These are phyloP conservation scores for Cryptocheilus praepositus DNA, from an alignment of 2,888 invertebrate species.

Conservation along the genomic window DNA sequence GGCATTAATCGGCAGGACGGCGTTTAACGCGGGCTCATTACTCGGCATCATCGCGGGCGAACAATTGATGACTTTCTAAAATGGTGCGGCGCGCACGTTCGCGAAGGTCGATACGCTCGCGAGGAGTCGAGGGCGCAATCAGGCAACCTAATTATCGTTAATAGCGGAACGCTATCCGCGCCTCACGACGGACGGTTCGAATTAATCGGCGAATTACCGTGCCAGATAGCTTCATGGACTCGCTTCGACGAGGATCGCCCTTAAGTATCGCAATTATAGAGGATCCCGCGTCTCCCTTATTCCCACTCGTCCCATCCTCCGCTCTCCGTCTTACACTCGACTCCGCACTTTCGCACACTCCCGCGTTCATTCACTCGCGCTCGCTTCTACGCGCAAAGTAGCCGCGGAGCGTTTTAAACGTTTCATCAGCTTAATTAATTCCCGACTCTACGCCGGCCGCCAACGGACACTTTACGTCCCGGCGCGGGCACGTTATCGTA, in stretches of 20 bases:
- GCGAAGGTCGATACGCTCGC: constrained; percentile 17
- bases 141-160: constrained; percentile 48
- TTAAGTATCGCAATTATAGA: constrained; percentile 55
- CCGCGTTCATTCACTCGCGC: not conserved
- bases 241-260: constrained; percentile 36
- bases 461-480: too few species aligned
- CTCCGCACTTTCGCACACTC: not conserved
- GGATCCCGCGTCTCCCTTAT: constrained; percentile 38
- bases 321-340: not conserved
- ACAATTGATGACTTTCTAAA: not conserved
- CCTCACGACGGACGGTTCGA: constrained; percentile 47
- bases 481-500: too few species aligned
- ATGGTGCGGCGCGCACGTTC: not conserved
- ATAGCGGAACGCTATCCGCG: constrained; percentile 41
- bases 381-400: constrained; percentile 19
- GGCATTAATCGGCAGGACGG: too few species aligned
- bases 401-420: constrained; percentile 25
- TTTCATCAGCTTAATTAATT: constrained; percentile 47
- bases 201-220: constrained; percentile 55
- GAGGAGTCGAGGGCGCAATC: constrained; percentile 32
- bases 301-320: not conserved
- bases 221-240: constrained; percentile 54
- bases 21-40: too few species aligned
- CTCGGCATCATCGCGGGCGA: too few species aligned
- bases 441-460: not conserved